phyloP scores from a whole-genome alignment of 2,113 vertebrate species.

The Pachyramphus minor region DNA sequence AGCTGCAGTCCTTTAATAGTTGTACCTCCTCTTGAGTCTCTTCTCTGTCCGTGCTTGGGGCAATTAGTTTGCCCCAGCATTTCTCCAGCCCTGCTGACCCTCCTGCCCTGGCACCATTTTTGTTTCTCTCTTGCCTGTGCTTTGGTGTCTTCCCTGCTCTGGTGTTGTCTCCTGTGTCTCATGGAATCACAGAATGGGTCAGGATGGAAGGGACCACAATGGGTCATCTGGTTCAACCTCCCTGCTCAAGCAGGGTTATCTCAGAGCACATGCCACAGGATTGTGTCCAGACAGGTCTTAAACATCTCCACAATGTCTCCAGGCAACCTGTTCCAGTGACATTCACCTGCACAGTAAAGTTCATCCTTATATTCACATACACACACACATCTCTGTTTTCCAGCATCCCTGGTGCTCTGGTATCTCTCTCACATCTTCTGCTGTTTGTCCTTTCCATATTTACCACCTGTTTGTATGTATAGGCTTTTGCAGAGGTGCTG shows the following conservation, averaged over 20 bases:
- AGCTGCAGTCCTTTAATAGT: accelerated
- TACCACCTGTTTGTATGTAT: neutral
- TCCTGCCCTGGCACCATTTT: neutral
- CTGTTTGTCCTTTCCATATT: neutral
- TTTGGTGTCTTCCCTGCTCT: neutral
- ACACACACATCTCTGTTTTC: neutral
- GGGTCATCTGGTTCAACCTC: neutral
- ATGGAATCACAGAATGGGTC: neutral
- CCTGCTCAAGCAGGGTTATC: neutral
- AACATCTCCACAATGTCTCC: neutral
- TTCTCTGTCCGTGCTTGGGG: neutral
- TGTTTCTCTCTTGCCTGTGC: neutral
- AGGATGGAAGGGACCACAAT: neutral
- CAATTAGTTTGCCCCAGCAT: neutral
- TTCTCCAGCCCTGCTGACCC: neutral
- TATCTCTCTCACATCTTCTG: neutral
- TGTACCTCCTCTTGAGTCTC: neutral
- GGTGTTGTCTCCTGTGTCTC: neutral
- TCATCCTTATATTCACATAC: neutral
- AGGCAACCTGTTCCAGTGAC: neutral
- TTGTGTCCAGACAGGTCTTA: neutral
- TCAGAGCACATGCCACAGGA: neutral
- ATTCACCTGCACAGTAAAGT: neutral
- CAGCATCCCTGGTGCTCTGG: neutral
- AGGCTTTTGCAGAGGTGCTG: neutral